Conservation (phyloP, 2,888 invertebrate genomes). For the Euphydryas editha region DNA sequence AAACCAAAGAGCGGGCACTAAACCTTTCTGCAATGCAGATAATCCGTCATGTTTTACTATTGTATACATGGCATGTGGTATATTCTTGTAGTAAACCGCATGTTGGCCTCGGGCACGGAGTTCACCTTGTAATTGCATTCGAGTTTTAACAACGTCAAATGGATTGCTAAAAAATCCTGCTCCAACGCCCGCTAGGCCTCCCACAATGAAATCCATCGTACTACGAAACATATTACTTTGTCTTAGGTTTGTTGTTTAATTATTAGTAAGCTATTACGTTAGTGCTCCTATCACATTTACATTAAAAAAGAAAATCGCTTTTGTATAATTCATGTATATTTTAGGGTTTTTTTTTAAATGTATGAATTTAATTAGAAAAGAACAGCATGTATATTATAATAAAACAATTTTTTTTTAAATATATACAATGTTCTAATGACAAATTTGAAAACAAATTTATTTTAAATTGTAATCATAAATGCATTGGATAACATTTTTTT, state of each 20-base stretch:
- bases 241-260: conserved; percentile 2
- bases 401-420: too few species aligned
- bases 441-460: too few species aligned
- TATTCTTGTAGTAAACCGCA: conserved; percentile 86
- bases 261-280: too few species aligned
- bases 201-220: conserved; percentile 89
- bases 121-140: conserved; percentile 95
- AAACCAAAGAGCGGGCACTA: conserved; percentile 92
- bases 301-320: too few species aligned
- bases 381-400: too few species aligned
- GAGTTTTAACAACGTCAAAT: conserved; percentile 93
- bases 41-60: conserved; percentile 91
- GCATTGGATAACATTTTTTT: too few species aligned
- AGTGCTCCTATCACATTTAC: too few species aligned
- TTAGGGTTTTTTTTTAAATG: too few species aligned
- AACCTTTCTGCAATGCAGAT: conserved; percentile 88
- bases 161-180: conserved; percentile 95
- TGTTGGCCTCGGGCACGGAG: conserved; percentile 86
- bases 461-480: too few species aligned
- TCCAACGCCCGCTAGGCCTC: conserved; percentile 89
- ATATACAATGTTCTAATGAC: too few species aligned
- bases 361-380: too few species aligned
- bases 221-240: conserved; percentile 47
- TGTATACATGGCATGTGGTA: conserved; percentile 90
- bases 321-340: too few species aligned